Base-by-base conservation (phyloP, 2,888 invertebrate genomes). In the Euspilapteryx auroguttella region DNA sequence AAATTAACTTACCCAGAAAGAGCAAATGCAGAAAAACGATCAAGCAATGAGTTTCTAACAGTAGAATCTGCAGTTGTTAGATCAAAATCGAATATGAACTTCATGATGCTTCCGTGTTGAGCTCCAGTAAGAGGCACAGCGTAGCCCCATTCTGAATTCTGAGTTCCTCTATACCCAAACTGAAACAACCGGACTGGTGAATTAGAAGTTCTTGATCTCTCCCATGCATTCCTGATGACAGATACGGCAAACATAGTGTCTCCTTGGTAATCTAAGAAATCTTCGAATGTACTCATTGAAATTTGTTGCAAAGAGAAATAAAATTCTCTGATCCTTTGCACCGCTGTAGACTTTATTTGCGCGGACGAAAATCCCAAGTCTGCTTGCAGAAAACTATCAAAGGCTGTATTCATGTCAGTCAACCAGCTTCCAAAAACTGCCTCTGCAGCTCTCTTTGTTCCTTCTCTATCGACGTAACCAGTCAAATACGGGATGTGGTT, bases 251-350 rank as follows among this genome's bases (percentile, higher is more conserved):
- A 45, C 20, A 62, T 38, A 3, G 54, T 55, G 25, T 75, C 75
- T 11, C 75, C 75, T 20, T 64, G 44, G 31, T 57, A 75, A 10
- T 58, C 57, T 14, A 75, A 45, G 32, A 42, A 75, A 34, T 69
- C 65, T 29, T 58, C 50, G 28, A 68, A 58, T 1, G 52, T 53
- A 2, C 41, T 52, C 45, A 58, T 55, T 21, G 38, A 47, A 1
- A 65, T 45, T 0, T 33, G 17, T 13, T 38, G 47, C 6, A 48
- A 45, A 1, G 39, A 38, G 25, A 73, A 73, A 36, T 75, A 75
- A 29, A 47, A 54, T 1, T 53, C 41, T 12, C 53, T 47, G 12
- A 73, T 54, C 2, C 32, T 29, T 7, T 47, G 41, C 0, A 46
- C 44, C 5, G 47, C 42, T 3, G 35, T 36, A 0, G 51, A 50